These are phyloP conservation scores for Psilopsiagon aurifrons DNA, from an alignment of 2,113 vertebrate species.

Conservation along the genomic window DNA sequence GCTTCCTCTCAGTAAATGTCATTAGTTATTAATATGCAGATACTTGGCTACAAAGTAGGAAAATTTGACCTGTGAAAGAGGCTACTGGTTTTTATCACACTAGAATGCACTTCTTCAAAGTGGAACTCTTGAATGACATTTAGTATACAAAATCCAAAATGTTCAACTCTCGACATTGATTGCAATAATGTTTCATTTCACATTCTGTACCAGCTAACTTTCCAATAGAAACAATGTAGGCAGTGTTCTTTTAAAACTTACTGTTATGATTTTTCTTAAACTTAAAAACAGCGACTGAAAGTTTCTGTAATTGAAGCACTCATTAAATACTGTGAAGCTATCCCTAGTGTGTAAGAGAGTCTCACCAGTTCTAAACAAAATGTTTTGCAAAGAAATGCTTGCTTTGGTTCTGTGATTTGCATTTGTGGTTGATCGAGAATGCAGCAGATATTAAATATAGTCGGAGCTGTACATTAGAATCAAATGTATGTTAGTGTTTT, in stretches of 20 bases:
- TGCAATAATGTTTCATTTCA: neutral
- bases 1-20: conserved; percentile 14
- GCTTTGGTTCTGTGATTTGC: neutral
- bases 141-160: neutral
- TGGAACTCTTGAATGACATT: neutral
- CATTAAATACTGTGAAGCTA: neutral
- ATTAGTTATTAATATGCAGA: conserved; percentile 46
- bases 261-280: conserved; percentile 5
- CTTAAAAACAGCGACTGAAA: neutral
- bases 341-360: neutral
- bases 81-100: neutral
- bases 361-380: neutral
- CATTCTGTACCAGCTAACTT: neutral
- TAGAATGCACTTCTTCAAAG: neutral
- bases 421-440: neutral
- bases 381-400: conserved; percentile 3
- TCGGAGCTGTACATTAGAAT: neutral
- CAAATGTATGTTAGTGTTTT: neutral
- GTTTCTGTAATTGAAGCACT: neutral
- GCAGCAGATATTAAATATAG: neutral
- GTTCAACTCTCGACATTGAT: neutral
- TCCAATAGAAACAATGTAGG: neutral
- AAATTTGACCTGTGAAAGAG: conserved; percentile 20
- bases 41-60: conserved; percentile 24
- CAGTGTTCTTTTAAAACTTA: neutral